Evolutionary conservation across 1,140 invertebrate genomes (phyloP), one percentile per base, ranked within the genome.

Genomic region (Drosophila arizonae): DNA sequence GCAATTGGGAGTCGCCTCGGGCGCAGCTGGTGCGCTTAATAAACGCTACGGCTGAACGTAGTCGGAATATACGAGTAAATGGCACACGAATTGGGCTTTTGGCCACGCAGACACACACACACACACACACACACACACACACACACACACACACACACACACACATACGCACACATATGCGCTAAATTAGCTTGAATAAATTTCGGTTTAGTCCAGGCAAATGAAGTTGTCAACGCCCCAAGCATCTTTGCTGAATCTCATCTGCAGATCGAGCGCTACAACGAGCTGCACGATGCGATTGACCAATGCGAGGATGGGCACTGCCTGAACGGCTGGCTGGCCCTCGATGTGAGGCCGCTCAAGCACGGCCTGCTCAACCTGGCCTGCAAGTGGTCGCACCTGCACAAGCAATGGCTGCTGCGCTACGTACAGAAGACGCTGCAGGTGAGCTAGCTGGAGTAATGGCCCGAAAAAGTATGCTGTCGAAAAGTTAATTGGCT

Each of bases 341-440:
- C 93, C 57, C 91, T 97, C 0, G 94, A 97, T 80, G 81, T 95
- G 4, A 93, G 92, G 66, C 94, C 94, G 39, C 95, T 97, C 65
- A 96, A 96, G 81, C 94, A 95, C 64, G 92, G 92, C 46, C 91
- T 97, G 3, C 93, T 97, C 17, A 95, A 95, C 76, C 93, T 93
- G 68, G 93, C 95, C 64, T 95, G 94, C 81, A 94, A 94, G 70
- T 97, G 96, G 95, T 94, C 94, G 46, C 93, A 94, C 69, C 92
- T 95, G 78, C 95, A 95, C 79, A 96, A 97, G 84, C 93, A 94
- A 48, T 93, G 96, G 92, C 91, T 97, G 0, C 92, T 95, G 56
- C 93, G 95, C 62, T 93, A 94, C 71, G 95, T 96, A 0, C 94
- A 94, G 45, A 93, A 76, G 26, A 90, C 89, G 10, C 72, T 91